phyloP scores from a whole-genome alignment of 2,113 vertebrate species.

The Pangasianodon hypophthalmus region DNA sequence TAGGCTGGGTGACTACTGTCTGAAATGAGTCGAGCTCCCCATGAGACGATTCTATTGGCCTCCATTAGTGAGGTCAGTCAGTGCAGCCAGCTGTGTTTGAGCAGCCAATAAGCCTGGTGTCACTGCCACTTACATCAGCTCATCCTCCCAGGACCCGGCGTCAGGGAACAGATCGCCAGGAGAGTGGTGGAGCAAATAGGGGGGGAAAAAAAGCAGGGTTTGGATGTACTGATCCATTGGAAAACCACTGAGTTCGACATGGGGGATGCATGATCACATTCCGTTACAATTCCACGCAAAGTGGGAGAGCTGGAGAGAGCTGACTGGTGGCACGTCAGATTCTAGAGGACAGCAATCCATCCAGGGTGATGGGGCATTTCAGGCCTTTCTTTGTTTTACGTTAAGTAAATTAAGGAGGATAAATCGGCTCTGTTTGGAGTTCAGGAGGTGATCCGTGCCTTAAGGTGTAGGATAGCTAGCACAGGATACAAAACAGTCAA shows the following conservation, averaged over 20 bases:
- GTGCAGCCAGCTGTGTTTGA: conserved; percentile 67
- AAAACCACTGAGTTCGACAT: conserved; percentile 2
- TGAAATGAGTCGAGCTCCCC: conserved; percentile 54
- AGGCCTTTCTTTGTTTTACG: conserved; percentile 31
- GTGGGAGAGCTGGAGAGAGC: not conserved
- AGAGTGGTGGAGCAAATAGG: not conserved
- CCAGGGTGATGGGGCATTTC: conserved; percentile 32
- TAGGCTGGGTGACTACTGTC: conserved; percentile 6
- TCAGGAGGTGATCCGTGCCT: conserved; percentile 27
- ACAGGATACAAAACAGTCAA: conserved; percentile 30
- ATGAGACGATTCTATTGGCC: conserved; percentile 68
- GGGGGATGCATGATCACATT: conserved; percentile 5
- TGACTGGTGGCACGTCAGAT: conserved; percentile 33
- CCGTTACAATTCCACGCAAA: not conserved
- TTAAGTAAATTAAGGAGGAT: conserved; percentile 53
- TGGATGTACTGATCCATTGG: conserved; percentile 18
- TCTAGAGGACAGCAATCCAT: conserved; percentile 37
- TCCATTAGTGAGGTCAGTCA: conserved; percentile 66
- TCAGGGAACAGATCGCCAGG: not conserved
- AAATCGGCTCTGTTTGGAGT: conserved; percentile 43
- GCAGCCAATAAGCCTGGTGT: conserved; percentile 72
- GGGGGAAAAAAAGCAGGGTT: not conserved
- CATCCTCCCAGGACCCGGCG: conserved; percentile 27
- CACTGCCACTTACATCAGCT: conserved; percentile 69
- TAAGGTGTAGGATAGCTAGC: not conserved